Evolutionary conservation across 2,797 vertebrate species (phyloP), one percentile per base, ranked within the genome.

Genomic region (Rhinatrema bivittatum): DNA sequence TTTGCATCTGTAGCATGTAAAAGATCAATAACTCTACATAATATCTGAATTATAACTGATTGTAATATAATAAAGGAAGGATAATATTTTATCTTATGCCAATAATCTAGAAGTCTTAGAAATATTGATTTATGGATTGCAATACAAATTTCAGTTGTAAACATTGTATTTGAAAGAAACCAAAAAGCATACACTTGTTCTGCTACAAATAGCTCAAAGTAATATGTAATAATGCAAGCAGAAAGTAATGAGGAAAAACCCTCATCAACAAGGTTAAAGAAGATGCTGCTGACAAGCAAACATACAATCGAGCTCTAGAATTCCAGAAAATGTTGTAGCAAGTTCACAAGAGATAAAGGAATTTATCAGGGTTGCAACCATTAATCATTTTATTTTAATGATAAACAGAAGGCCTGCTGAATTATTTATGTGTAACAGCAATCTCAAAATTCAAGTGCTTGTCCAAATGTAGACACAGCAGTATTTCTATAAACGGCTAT

Each of bases 341-440:
- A 36, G 22, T 39, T 33, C 51, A 29, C 36, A 30, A 7, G 39
- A 26, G 54, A 42, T 20, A 62, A 35, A 62, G 43, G 56, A 43
- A 32, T 9, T 15, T 40, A 44, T 33, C 42, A 39, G 55, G 52
- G 42, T 48, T 54, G 26, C 3, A 32, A 5, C 29, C 40, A 36
- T 55, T 71, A 45, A 66, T 65, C 20, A 52, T 43, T 62, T 65
- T 39, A 50, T 69, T 61, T 50, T 53, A 49, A 33, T 64, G 65
- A 50, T 60, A 42, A 65, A 20, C 51, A 60, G 50, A 53, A 36
- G 40, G 50, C 29, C 57, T 61, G 43, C 42, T 62, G 56, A 39
- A 42, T 69, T 70, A 69, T 71, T 67, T 64, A 51, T 9, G 35
- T 50, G 10, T 20, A 61, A 53, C 46, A 50, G 44, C 34, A 51